Conservation (phyloP, 1,140 invertebrate species). For the Parasteatoda tepidariorum region DNA sequence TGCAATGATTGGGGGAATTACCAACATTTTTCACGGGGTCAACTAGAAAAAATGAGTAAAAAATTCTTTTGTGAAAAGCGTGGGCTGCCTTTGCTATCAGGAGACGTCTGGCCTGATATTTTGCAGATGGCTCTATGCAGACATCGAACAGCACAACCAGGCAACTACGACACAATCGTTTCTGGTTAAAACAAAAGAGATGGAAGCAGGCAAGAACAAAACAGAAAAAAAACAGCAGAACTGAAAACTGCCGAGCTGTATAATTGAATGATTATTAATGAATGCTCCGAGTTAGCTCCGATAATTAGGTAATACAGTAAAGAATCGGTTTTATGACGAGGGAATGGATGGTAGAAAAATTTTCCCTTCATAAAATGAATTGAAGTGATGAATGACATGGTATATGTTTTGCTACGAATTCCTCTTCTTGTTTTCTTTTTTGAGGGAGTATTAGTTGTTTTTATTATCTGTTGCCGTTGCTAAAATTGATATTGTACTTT, state of each 20-base stretch:
- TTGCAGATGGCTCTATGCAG: constrained; percentile 35
- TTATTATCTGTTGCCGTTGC: background rate
- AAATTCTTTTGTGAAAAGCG: constrained; percentile 3
- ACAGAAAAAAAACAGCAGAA: constrained; percentile 2
- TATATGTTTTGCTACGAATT: constrained; percentile 27
- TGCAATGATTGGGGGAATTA: constrained; percentile 53
- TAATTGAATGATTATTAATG: constrained; percentile 61
- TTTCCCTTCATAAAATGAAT: constrained; percentile 13
- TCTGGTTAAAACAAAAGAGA: constrained; percentile 26
- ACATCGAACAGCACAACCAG: constrained; percentile 16
- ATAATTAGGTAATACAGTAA: constrained; percentile 57
- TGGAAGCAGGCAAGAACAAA: background rate
- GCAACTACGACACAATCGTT: constrained; percentile 39
- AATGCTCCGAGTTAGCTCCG: constrained; percentile 14
- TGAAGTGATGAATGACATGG: constrained; percentile 32
- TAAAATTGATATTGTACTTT: background rate
- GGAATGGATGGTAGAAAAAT: background rate
- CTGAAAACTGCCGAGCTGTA: constrained; percentile 54
- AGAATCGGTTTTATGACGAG: background rate
- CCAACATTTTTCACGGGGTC: constrained; percentile 36
- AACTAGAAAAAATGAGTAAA: background rate
- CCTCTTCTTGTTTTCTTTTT: constrained; percentile 4
- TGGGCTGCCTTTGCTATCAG: constrained; percentile 16
- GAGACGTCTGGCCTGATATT: constrained; percentile 1
- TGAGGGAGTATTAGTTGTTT: background rate